Percentiles rank a stretch among this genome's conserved stretches.
These are phyloP conservation scores for Aphrocallistes beatrix DNA, from an alignment of 37 sponge, comb jelly and placozoan species.

Conservation along the genomic window DNA sequence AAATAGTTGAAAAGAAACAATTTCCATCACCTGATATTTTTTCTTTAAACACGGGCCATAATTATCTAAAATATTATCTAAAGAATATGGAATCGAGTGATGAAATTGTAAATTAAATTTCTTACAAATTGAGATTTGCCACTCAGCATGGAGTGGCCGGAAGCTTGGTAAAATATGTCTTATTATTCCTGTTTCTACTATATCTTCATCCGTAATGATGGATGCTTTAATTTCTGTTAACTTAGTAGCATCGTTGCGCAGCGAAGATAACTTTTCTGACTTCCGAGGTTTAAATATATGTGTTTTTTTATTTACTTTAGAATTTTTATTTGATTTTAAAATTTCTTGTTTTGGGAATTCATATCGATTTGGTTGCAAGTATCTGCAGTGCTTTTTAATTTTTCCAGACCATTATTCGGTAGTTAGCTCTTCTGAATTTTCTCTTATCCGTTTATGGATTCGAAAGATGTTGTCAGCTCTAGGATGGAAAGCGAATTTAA, in stretches of 20 bases:
- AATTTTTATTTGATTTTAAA: no score
- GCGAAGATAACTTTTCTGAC: neutral
- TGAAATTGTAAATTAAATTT: neutral
- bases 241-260: neutral
- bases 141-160: neutral
- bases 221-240: neutral
- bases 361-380: neutral
- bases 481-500: neutral
- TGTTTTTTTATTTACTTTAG: neutral
- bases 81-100: neutral
- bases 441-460: neutral
- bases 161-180: neutral
- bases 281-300: neutral
- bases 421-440: neutral
- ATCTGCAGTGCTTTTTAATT: neutral
- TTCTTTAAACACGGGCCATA: neutral
- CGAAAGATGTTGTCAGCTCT: neutral
- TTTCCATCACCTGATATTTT: neutral
- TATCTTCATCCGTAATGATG: neutral
- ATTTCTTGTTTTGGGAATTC: constrained; percentile 17
- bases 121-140: neutral
- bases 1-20: constrained; percentile 1
- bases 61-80: neutral
- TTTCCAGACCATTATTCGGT: neutral
- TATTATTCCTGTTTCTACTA: neutral